Conservation (phyloP, 2,113 vertebrate genomes). For the Sisor rabdophorus region DNA sequence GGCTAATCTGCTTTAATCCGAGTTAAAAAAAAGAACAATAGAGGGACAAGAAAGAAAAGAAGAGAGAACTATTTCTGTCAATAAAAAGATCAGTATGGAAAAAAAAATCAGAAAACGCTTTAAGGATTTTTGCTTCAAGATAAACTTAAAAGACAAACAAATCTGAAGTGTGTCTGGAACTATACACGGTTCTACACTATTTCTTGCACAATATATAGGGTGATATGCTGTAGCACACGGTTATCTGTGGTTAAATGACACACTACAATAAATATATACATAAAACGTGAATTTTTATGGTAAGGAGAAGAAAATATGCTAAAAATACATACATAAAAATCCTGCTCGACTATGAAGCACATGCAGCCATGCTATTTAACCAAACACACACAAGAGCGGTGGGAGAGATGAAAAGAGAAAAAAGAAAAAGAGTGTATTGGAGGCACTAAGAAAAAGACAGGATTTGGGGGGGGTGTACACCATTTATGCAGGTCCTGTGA, state of each 20-base stretch:
- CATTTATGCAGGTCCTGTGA: slow-evolving; percentile 26
- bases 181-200: neutral
- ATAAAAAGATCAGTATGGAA: slow-evolving; percentile 16
- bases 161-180: neutral
- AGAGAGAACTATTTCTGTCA: neutral
- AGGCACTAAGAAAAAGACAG: neutral
- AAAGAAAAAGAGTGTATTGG: slow-evolving; percentile 1
- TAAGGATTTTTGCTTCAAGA: neutral
- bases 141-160: neutral
- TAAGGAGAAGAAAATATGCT: slow-evolving; percentile 39
- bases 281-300: slow-evolving; percentile 14
- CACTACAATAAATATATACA: slow-evolving; percentile 5
- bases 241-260: slow-evolving; percentile 20
- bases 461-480: slow-evolving; percentile 6
- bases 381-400: slow-evolving; percentile 39
- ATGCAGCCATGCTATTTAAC: slow-evolving; percentile 36
- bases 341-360: slow-evolving; percentile 45
- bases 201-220: neutral
- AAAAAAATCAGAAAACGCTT: neutral
- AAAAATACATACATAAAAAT: slow-evolving; percentile 54
- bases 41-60: slow-evolving; percentile 4
- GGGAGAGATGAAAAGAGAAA: slow-evolving; percentile 23
- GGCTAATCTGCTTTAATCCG: slow-evolving; percentile 47
- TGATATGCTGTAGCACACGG: neutral
- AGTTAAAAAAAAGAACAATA: slow-evolving; percentile 40